Evolutionary conservation across 2,113 vertebrate genomes (phyloP).

Genomic region (Arizona elegans): DNA sequence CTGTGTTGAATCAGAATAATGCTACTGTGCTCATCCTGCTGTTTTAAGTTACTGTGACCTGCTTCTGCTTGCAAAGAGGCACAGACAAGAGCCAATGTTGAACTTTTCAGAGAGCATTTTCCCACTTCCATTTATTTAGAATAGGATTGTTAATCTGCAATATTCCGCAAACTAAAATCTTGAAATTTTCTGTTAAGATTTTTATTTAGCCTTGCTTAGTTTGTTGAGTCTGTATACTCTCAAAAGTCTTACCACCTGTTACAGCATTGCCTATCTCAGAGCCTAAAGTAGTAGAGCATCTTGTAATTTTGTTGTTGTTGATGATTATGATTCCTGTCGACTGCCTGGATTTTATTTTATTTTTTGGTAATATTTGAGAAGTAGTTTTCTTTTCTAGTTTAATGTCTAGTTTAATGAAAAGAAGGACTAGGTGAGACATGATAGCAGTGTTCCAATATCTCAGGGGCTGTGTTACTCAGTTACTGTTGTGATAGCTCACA

Average conservation of each 20-base stretch:
- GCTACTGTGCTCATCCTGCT: slow-evolving; percentile 30
- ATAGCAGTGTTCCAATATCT: too few species aligned
- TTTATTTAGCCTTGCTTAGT: not conserved
- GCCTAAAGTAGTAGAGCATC: not conserved
- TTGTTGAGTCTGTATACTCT: not conserved
- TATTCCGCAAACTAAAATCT: not conserved
- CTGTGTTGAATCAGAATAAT: slow-evolving; percentile 35
- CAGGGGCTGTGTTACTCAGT: too few species aligned
- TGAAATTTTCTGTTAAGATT: not conserved
- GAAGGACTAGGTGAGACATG: too few species aligned
- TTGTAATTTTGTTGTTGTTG: not conserved
- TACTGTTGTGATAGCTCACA: too few species aligned
- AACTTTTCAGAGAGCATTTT: not conserved
- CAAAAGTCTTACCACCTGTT: not conserved
- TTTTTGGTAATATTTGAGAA: not conserved
- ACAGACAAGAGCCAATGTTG: slow-evolving; percentile 38
- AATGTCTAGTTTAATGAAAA: too few species aligned
- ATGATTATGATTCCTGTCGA: not conserved
- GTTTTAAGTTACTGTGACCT: slow-evolving; percentile 42
- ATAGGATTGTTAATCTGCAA: not conserved
- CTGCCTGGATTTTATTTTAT: not conserved
- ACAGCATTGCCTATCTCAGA: not conserved
- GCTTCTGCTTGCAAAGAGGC: slow-evolving; percentile 24
- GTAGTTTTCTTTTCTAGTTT: too few species aligned
- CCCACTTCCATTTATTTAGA: not conserved